A percentile compares a stretch with the other conserved stretches of the same genome.
These are phyloP conservation scores for Colius striatus DNA, from an alignment of 2,113 vertebrate species.

Conservation along the genomic window DNA sequence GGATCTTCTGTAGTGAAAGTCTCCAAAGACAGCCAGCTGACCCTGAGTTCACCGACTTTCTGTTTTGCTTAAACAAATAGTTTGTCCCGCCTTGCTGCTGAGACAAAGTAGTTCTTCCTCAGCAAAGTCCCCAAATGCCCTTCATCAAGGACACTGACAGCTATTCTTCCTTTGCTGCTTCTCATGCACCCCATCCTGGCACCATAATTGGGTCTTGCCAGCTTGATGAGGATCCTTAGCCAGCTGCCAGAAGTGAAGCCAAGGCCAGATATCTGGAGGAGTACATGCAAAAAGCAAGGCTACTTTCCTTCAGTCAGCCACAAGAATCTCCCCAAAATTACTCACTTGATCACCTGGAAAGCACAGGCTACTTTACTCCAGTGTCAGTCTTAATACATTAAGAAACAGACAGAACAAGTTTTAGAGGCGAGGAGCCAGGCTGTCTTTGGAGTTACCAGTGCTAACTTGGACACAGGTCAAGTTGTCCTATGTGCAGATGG, in stretches of 20 bases:
- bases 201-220: neutral
- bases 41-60: neutral
- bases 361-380: neutral
- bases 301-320: neutral
- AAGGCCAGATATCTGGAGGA: neutral
- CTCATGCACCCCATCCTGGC: neutral
- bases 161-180: neutral
- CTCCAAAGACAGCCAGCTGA: neutral
- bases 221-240: neutral
- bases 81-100: neutral
- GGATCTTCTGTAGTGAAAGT: neutral
- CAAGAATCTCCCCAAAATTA: neutral
- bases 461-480: neutral
- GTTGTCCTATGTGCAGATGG: neutral
- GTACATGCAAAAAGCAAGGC: neutral
- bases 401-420: neutral
- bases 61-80: neutral
- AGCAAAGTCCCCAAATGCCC: neutral
- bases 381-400: neutral
- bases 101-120: neutral
- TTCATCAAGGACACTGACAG: neutral
- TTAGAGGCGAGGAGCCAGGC: neutral
- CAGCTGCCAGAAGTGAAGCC: neutral
- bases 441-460: neutral
- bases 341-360: rapidly evolving